Base-by-base conservation (phyloP, 2,888 invertebrate species). In the Sminthurinus aureus region DNA sequence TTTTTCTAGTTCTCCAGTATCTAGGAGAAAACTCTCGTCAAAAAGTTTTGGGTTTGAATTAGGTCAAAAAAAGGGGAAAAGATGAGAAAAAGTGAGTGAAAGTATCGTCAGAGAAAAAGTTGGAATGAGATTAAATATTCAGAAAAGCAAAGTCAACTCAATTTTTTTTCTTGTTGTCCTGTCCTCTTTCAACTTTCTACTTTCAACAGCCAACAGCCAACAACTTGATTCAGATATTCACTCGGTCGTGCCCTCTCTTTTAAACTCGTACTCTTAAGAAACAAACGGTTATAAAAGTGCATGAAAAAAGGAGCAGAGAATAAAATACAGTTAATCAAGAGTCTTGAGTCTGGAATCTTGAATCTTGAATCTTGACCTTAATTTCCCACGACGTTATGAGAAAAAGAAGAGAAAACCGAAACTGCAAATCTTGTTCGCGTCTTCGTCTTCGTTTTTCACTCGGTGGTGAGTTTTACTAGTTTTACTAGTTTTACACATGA, bases 1-100 rank as follows among this genome's bases (percentile, higher is more conserved):
- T 18, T 12, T 69, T n/a, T 12, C 13, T 22, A 69, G 1, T n/a
- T 24, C 26, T 51, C 75, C 9, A 6, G 74, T 51, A 51, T 6
- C 13, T 50, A n/a, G 6, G n/a, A 52, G 51, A n/a, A 50, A 75
- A 75, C 50, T 51, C 66, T 78, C 66, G n/a, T 38, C 64, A 64
- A 58, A 78, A 51, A 15, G 38, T 75, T 51, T 50, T 20, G 18
- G 18, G 50, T 50, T 64, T 64, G 13, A 78, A 24, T 22, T 12
- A 58, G 38, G 38, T 1, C 6, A 6, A 38, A 38, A 38, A 38
- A 38, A 38, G 12, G 26, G 8, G 12, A 15, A 71, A 71, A 71
- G 71, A 4, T 24, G 71, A 20, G 9, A 24, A 22, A 20, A 71
- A 20, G 9, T n/a, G 71, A 22, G 71, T 4, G 38, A 38, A 38